Base-by-base conservation (phyloP, 2,888 invertebrate genomes). In the Tillus elongatus region DNA sequence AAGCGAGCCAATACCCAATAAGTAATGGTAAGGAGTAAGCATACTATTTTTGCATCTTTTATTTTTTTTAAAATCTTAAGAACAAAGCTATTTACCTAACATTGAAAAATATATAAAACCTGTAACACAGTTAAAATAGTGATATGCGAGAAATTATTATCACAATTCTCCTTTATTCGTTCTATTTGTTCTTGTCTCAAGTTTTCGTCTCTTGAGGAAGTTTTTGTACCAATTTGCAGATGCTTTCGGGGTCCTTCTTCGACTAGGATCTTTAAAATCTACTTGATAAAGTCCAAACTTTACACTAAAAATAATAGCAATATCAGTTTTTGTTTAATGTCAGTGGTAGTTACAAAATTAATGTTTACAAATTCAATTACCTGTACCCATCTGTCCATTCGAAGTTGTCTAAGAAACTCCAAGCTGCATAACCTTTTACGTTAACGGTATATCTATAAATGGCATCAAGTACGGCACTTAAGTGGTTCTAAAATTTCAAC, bases 231-330 rank as follows among this genome's bases (percentile, higher is more conserved):
- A 65, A 15, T 56, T 50, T 0, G 71, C 71, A 0, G 82, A 82
- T 29, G 71, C 69, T 54, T 81, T 77, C 0, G 78, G 72, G 1
- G 69, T 73, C 42, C 83, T 68, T 2, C 70, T 66, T 41, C 73
- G 70, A 0, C 69, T 60, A 0, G 70, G 65, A 45, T 72, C 73
- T 2, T 62, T 55, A 52, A 77, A 79, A 53, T 84, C 74, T 1
- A 83, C 77, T 49, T 73, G 67, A 47, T 75, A 75, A 1, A 83
- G 47, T 4, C 84, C 83, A 58, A 79, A 83, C 51, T 68, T 70
- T 15, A 14, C 30, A 9, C 11, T 9, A 6, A 11, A 29, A 29
- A 11, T 29, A 6, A 29, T n/a, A 29, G 6, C n/a, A 8, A 29
- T 29, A 11, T 6, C 11, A 29, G 6, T n/a, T n/a, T n/a, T n/a